Base-by-base conservation (phyloP, 2,797 vertebrate species). In the Microctenopoma steveboyesi region DNA sequence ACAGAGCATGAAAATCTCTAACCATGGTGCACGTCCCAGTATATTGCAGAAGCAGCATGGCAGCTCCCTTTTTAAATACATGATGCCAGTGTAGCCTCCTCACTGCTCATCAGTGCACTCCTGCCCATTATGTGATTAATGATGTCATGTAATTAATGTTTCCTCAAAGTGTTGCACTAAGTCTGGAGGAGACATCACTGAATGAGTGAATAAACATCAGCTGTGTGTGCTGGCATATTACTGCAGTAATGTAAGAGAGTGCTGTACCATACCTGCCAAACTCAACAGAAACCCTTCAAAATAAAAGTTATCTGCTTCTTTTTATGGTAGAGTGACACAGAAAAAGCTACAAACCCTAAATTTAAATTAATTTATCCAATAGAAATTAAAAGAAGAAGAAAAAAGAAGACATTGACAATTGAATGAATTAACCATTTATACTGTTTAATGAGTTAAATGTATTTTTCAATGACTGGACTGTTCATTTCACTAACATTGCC, bases 81-180 rank as follows among this genome's bases (percentile, higher is more conserved):
- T 42, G 39, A 42, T 42, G 39, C 39, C 13, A 4, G 7, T 25
- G 40, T 53, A 42, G 51, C 30, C 27, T 46, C 51, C 30, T 45
- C 55, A 8, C 28, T 35, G 22, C 18, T 15, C 3, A 30, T 37
- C 28, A 0, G 14, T 18, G 27, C 52, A 42, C 48, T 25, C 27
- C 2, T 51, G 49, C 61, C 37, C 53, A 52, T 73, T 66, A 69
- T 51, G 65, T 59, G 66, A 22, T 50, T 64, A 65, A 79, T 67
- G 62, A 69, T 67, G 65, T 64, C 69, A 69, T 16, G 66, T 76
- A 64, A 74, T 64, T 22, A 74, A 48, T 35, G 65, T 48, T 67
- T 25, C 28, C 58, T 78, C 33, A 6, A 18, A 22, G 51, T 1
- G 54, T 56, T n/a, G 15, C 46, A 25, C 52, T 42, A 56, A 8